Percentiles rank a stretch among this genome's conserved stretches.
These are phyloP conservation scores for Patiria miniata DNA, from an alignment of 35 echinoderm and acorn worm species.

Conservation along the genomic window DNA sequence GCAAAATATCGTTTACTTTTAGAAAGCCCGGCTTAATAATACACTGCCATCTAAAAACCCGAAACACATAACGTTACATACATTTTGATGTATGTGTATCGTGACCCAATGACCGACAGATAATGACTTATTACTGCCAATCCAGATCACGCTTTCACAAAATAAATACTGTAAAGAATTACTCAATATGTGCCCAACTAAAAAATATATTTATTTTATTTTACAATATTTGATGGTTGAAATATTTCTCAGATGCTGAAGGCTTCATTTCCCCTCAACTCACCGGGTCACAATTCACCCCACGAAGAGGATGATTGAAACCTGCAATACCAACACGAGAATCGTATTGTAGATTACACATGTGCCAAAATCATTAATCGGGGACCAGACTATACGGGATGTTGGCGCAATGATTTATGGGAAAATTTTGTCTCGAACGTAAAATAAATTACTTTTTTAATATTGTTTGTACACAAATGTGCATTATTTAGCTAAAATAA, in stretches of 20 bases:
- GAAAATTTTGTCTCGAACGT: no score
- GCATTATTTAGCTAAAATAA: no score
- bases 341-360: not conserved
- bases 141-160: no score
- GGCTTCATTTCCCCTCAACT: not conserved
- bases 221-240: not conserved
- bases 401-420: no score
- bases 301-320: not conserved
- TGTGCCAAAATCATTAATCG: not conserved
- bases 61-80: not conserved
- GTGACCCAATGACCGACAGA: no score
- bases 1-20: no score
- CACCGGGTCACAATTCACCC: not conserved
- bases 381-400: not conserved
- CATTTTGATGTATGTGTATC: not conserved
- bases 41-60: no score
- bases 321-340: not conserved
- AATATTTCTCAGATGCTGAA: not conserved
- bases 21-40: no score
- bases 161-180: no score
- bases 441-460: no score
- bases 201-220: not conserved
- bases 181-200: not conserved
- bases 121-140: no score
- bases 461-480: no score